Conservation (phyloP, 2,113 vertebrate genomes). For the Phyllostomus discolor region DNA sequence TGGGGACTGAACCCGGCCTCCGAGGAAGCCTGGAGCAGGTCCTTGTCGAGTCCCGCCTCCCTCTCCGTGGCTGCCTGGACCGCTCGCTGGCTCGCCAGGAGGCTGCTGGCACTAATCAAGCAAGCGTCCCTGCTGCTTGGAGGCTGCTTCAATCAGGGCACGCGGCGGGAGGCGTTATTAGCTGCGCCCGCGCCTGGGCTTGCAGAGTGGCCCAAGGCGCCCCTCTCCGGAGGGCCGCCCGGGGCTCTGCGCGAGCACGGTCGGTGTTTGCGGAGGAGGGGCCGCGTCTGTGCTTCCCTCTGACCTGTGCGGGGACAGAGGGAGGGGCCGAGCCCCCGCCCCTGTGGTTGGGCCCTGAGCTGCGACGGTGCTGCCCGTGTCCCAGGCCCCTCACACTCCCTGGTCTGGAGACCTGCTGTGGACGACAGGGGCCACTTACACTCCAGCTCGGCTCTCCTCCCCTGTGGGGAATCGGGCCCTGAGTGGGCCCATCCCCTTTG, state of each 20-base stretch:
- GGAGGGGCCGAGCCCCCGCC: background rate
- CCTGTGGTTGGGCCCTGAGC: background rate
- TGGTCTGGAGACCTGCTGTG: background rate
- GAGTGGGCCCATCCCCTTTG: background rate
- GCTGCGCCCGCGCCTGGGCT: background rate
- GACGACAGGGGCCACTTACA: too few relatives aligned
- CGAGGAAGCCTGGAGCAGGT: background rate
- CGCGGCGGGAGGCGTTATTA: background rate
- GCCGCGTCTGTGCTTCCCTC: background rate
- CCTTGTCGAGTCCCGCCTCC: background rate
- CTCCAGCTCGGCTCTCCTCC: background rate
- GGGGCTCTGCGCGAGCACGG: fast-evolving
- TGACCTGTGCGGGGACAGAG: fast-evolving
- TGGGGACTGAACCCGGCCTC: background rate
- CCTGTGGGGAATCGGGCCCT: background rate
- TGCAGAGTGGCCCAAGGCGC: background rate
- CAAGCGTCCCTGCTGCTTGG: slow-evolving; percentile 8
- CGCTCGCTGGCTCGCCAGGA: background rate
- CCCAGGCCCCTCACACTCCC: background rate
- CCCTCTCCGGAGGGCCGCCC: background rate
- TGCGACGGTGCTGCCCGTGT: background rate
- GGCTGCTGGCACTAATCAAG: slow-evolving; percentile 37
- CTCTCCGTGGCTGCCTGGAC: background rate
- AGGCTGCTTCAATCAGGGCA: slow-evolving; percentile 57
- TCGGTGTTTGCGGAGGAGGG: background rate